phyloP scores from a whole-genome alignment of 2,113 vertebrate species.

The Hippocampus comes region DNA sequence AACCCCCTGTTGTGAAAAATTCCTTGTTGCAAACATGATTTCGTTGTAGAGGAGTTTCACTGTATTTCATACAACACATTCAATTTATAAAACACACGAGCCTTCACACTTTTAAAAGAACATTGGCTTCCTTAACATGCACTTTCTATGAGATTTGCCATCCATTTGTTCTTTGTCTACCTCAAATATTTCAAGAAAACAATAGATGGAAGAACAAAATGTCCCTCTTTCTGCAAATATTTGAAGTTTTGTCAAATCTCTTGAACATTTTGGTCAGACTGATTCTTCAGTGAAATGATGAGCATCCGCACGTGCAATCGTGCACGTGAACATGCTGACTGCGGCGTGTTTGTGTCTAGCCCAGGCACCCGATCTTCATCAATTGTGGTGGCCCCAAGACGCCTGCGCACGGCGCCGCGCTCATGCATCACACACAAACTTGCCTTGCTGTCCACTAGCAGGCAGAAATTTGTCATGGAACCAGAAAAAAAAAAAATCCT shows the following conservation, averaged over 20 bases:
- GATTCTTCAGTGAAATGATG: not conserved
- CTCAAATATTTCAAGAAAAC: not conserved
- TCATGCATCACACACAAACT: slow-evolving; percentile 85
- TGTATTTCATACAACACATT: too few relatives aligned
- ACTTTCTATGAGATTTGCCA: too few relatives aligned
- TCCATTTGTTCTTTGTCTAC: too few relatives aligned
- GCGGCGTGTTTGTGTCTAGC: slow-evolving; percentile 81
- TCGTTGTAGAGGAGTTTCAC: too few relatives aligned
- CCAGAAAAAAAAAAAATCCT: slow-evolving; percentile 49
- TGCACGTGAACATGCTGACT: slow-evolving; percentile 66
- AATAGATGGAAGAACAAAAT: not conserved
- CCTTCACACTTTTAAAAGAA: too few relatives aligned
- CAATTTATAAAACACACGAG: too few relatives aligned
- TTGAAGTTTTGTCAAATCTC: not conserved
- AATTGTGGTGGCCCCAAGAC: slow-evolving; percentile 83
- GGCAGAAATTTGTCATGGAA: slow-evolving; percentile 84
- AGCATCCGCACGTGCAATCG: slow-evolving; percentile 11
- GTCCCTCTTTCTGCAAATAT: not conserved
- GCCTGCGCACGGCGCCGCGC: slow-evolving; percentile 70
- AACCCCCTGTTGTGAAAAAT: too few relatives aligned
- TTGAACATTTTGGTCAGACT: not conserved
- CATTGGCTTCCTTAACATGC: too few relatives aligned
- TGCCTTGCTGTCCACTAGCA: slow-evolving; percentile 74
- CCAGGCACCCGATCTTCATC: slow-evolving; percentile 81
- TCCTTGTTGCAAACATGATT: too few relatives aligned